These are phyloP conservation scores for Gallinago undulata DNA, from an alignment of 2,113 vertebrate species.

Conservation along the genomic window DNA sequence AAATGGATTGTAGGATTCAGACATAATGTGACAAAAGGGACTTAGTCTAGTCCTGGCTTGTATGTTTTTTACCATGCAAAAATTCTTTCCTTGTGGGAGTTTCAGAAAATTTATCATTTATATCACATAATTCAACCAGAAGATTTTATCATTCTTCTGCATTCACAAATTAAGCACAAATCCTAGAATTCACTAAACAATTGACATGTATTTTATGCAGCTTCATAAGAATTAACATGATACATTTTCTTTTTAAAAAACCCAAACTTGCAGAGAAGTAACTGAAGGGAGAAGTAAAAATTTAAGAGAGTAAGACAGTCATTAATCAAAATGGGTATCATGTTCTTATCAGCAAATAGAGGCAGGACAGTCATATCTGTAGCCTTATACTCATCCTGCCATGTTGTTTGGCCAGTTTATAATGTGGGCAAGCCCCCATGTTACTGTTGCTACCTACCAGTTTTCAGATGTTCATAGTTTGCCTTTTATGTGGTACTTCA, in stretches of 20 bases:
- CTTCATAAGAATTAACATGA: background rate
- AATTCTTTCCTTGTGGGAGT: background rate
- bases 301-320: background rate
- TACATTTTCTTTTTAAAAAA: background rate
- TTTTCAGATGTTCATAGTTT: background rate
- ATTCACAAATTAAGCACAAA: background rate
- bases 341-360: background rate
- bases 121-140: background rate
- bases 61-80: background rate
- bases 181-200: background rate
- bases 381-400: background rate
- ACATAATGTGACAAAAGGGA: background rate
- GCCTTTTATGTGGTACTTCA: background rate
- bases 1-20: background rate
- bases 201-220: background rate
- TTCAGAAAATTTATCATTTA: background rate
- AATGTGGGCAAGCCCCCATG: background rate
- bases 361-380: background rate
- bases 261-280: background rate
- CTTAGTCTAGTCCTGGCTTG: background rate
- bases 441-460: background rate
- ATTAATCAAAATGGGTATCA: background rate
- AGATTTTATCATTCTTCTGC: background rate
- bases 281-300: background rate
- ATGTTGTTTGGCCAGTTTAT: background rate